Percentiles rank a stretch among this genome's conserved stretches.
phyloP scores from a whole-genome alignment of 2,113 vertebrate species.

The Python bivittatus region DNA sequence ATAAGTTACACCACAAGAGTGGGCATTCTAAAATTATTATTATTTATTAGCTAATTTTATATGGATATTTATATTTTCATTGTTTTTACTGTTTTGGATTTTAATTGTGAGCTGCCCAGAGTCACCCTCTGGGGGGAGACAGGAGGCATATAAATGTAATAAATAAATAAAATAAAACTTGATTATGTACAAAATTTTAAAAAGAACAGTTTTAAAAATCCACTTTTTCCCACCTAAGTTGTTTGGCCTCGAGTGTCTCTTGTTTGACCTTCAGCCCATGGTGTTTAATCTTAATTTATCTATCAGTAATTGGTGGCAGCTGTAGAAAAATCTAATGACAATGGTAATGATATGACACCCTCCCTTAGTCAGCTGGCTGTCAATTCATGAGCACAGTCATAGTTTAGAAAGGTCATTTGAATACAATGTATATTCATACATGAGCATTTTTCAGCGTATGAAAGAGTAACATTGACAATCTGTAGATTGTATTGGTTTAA shows the following conservation, averaged over 20 bases:
- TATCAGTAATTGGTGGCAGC: neutral
- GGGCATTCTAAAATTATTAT: too few species aligned
- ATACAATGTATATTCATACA: neutral
- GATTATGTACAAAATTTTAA: neutral
- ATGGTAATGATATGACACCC: neutral
- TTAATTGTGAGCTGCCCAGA: too few species aligned
- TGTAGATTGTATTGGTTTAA: neutral
- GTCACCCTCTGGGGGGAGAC: too few species aligned
- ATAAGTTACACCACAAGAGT: neutral
- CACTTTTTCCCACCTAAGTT: neutral
- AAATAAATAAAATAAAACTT: too few species aligned
- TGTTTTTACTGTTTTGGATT: too few species aligned
- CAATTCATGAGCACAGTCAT: neutral
- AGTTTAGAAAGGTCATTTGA: neutral
- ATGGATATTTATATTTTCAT: too few species aligned
- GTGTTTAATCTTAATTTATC: neutral
- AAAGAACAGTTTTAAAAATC: neutral
- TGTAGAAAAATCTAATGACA: neutral
- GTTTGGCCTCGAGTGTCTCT: neutral
- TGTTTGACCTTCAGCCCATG: neutral
- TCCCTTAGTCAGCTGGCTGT: neutral
- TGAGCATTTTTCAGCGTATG: neutral
- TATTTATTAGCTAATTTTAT: too few species aligned
- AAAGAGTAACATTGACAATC: neutral
- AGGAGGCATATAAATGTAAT: too few species aligned